Base-by-base conservation (phyloP, 64 coral and sea anemone genomes). In the Catalaphyllia jardinei region DNA sequence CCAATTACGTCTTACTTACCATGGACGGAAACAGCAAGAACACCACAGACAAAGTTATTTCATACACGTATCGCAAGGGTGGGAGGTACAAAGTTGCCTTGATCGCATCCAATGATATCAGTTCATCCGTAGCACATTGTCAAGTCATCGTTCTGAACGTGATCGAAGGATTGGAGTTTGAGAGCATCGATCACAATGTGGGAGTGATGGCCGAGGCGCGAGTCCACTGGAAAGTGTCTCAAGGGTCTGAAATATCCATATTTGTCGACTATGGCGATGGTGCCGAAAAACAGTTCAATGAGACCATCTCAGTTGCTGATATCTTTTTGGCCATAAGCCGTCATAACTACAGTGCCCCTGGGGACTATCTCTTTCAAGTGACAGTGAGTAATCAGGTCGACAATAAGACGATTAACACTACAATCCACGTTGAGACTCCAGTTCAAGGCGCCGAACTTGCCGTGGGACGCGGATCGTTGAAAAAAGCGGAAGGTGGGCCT, bases 341-440 rank as follows among this genome's bases (percentile, higher is more conserved):
- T 8, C 90, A 92, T 46, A 92, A 78, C 25, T 92, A 92, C n/a
- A 72, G 29, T 19, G 67, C 39, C 30, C 30, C 79, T 29, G 90
- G 90, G 24, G 83, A 92, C 2, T 92, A 92, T 25, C 27, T 16
- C 17, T 82, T 74, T 1, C 79, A 19, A 38, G 24, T 87, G 18
- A 92, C 72, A 0, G 73, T 71, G 7, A 86, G 35, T 15, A 92
- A 92, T 71, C 76, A 52, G 39, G 76, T 87, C 24, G 82, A 75
- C 19, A 79, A 74, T 8, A 30, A 78, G n/a, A 67, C 35, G 35
- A 79, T 74, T 4, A 57, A 52, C 20, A 69, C 85, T 46, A 65
- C 72, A 17, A 73, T 92, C 42, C 52, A 86, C 79, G 90, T 92
- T 4, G 90, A 92, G 38, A 80, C 73, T 15, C 82, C 83, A 5